These are phyloP conservation scores for Drosophila punjabiensis DNA, from an alignment of 1,140 invertebrate species.

Conservation along the genomic window DNA sequence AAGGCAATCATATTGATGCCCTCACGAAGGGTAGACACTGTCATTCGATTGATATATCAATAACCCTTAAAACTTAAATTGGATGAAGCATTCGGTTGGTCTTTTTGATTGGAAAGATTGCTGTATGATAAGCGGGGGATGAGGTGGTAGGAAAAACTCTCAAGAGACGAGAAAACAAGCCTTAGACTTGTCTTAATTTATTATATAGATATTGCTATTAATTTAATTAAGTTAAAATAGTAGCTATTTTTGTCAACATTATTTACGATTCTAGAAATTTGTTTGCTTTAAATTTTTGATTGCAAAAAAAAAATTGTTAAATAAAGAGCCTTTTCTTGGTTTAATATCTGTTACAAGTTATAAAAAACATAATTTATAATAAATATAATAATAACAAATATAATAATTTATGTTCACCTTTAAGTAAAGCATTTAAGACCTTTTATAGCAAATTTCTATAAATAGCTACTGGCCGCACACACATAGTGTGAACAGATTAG, in stretches of 20 bases:
- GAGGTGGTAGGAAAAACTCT: neutral
- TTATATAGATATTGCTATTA: neutral
- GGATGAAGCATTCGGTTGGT: conserved; percentile 18
- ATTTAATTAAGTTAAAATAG: neutral
- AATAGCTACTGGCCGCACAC: neutral
- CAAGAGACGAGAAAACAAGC: neutral
- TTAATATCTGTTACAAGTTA: neutral
- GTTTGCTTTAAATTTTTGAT: neutral
- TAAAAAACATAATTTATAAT: neutral
- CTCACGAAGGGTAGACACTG: conserved; percentile 28
- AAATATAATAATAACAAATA: too few species aligned
- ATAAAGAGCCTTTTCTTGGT: accelerated
- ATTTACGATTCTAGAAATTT: neutral
- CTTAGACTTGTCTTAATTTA: neutral
- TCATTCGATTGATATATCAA: conserved; percentile 36
- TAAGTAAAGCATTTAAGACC: neutral
- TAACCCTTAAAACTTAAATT: conserved; percentile 24
- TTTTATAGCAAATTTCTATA: neutral
- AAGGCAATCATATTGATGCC: conserved; percentile 51
- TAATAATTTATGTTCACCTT: neutral
- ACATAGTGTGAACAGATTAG: too few species aligned
- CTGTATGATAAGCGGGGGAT: neutral
- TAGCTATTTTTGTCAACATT: neutral
- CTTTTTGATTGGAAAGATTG: neutral
- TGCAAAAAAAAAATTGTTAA: neutral